Evolutionary conservation across 2,113 vertebrate genomes (phyloP).

Genomic region (Tragelaphus imberbis): DNA sequence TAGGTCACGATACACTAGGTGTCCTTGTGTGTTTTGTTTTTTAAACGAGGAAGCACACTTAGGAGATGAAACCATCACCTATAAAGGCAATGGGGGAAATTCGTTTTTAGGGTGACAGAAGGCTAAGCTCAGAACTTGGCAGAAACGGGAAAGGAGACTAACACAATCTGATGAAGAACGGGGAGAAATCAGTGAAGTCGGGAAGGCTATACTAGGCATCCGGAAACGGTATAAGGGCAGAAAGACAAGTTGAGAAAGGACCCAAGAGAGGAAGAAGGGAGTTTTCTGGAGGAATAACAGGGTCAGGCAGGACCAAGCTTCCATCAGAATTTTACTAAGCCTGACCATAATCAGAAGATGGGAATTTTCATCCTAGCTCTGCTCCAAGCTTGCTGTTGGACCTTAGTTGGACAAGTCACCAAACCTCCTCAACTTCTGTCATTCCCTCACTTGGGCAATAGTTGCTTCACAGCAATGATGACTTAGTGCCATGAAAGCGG

Average conservation of each 20-base stretch:
- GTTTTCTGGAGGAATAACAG: neutral
- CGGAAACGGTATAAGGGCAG: neutral
- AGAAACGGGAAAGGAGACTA: neutral
- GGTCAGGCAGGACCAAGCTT: fast-evolving
- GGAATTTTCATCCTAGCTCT: neutral
- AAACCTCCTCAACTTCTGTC: neutral
- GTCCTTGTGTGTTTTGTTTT: neutral
- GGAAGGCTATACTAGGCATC: neutral
- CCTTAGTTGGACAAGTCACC: neutral
- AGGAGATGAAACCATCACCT: neutral
- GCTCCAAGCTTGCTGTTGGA: neutral
- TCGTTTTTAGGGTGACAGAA: neutral
- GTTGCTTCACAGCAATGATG: neutral
- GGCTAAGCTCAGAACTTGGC: neutral
- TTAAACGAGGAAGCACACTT: neutral
- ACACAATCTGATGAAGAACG: neutral
- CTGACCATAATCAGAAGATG: neutral
- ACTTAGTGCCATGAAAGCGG: neutral
- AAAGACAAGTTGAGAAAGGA: neutral
- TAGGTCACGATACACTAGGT: neutral
- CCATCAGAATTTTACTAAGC: neutral
- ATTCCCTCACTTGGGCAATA: neutral
- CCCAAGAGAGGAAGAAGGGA: neutral
- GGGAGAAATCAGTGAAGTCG: neutral
- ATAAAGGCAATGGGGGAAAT: neutral